phyloP scores from a whole-genome alignment of 2,888 invertebrate genomes.

The Cataglyphis altisquamis region DNA sequence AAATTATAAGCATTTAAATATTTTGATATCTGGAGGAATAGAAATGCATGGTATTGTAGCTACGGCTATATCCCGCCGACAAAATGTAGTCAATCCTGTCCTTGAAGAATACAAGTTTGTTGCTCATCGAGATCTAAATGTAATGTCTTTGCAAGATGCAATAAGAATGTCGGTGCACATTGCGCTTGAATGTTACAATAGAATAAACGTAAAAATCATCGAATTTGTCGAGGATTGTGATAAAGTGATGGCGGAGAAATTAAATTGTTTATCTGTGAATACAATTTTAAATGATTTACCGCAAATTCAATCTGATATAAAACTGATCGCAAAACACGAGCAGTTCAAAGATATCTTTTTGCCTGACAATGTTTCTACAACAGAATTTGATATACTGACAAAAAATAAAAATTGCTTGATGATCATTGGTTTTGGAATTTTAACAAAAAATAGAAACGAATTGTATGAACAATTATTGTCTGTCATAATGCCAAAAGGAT shows the following conservation, averaged over 20 bases:
- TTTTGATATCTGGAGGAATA: slow-evolving; percentile 87
- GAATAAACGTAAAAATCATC: slow-evolving; percentile 81
- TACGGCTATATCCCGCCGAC: slow-evolving; percentile 87
- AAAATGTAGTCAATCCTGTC: slow-evolving; percentile 87
- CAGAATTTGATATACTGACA: slow-evolving; percentile 87
- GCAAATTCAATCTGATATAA: slow-evolving; percentile 90
- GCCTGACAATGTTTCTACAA: slow-evolving; percentile 85
- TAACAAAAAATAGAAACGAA: slow-evolving; percentile 80
- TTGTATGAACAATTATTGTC: slow-evolving; percentile 50
- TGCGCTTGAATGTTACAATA: slow-evolving; percentile 87
- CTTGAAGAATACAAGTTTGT: slow-evolving; percentile 88
- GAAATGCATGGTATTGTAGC: slow-evolving; percentile 88
- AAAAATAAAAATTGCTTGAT: slow-evolving; percentile 87
- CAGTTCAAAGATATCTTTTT: slow-evolving; percentile 86
- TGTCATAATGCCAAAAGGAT: slow-evolving; percentile 75
- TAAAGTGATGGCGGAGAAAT: slow-evolving; percentile 77
- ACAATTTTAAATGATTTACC: slow-evolving; percentile 90
- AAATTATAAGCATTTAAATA: slow-evolving; percentile 83
- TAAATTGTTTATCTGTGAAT: slow-evolving; percentile 87
- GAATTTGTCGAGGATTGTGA: slow-evolving; percentile 81
- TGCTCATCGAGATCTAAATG: slow-evolving; percentile 85
- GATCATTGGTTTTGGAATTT: slow-evolving; percentile 87
- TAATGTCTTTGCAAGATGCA: slow-evolving; percentile 75
- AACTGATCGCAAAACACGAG: slow-evolving; percentile 85
- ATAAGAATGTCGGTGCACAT: slow-evolving; percentile 85